These are phyloP conservation scores for Drosophila conformis DNA, from an alignment of 2,888 invertebrate genomes.

Conservation along the genomic window DNA sequence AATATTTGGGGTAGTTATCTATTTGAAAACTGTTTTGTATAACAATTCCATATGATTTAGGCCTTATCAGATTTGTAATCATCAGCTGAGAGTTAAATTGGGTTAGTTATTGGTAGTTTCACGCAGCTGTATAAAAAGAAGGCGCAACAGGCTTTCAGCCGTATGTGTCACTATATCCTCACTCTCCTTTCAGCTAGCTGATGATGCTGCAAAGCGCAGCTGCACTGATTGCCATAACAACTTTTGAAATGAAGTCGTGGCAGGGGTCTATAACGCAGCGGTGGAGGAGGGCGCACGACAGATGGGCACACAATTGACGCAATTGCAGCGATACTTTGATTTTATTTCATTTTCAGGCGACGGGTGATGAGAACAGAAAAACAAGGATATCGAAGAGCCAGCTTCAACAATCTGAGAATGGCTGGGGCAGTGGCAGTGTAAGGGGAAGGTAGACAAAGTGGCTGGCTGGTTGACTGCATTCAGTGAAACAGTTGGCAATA, in stretches of 20 bases:
- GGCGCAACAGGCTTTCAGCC: constrained; percentile 44
- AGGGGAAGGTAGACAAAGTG: constrained; percentile 3
- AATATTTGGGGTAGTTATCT: neutral
- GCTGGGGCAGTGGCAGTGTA: neutral
- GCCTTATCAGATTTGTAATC: neutral
- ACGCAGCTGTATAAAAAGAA: neutral
- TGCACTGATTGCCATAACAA: constrained; percentile 76
- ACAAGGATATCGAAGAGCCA: constrained; percentile 27
- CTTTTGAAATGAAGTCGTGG: constrained; percentile 75
- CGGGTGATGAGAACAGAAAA: constrained; percentile 44
- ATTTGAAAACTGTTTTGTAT: neutral
- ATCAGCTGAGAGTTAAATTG: constrained; percentile 1
- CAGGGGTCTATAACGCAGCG: neutral
- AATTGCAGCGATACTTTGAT: constrained; percentile 79
- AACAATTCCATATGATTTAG: neutral
- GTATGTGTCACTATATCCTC: constrained; percentile 14
- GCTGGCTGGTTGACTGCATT: constrained; percentile 4
- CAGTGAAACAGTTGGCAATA: constrained; percentile 75
- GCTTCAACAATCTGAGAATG: constrained; percentile 3
- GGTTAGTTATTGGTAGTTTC: constrained; percentile 36
- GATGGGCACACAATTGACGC: constrained; percentile 71
- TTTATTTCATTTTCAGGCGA: constrained; percentile 74
- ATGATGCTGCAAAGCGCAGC: constrained; percentile 36
- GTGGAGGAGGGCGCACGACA: neutral
- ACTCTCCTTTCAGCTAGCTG: constrained; percentile 10